Percentiles rank a stretch among this genome's conserved stretches.
These are phyloP conservation scores for Agapostemon virescens DNA, from an alignment of 2,888 invertebrate species.

Conservation along the genomic window DNA sequence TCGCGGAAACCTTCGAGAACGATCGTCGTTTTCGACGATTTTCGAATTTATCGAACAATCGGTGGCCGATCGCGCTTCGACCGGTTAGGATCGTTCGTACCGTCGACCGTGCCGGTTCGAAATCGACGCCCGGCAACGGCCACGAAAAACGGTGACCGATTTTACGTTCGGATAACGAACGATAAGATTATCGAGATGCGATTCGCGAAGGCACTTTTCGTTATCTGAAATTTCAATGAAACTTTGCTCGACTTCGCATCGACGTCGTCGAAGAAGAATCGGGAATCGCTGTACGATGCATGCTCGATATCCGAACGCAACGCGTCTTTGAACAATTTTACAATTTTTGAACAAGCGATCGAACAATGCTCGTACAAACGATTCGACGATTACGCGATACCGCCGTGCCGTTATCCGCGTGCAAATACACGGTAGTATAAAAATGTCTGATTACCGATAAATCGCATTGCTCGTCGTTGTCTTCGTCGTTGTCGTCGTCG, in stretches of 20 bases:
- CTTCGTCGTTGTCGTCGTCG: no score
- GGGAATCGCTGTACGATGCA: neutral
- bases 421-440: no score
- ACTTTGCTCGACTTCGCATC: neutral
- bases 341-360: neutral
- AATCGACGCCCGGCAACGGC: neutral
- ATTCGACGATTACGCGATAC: neutral
- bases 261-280: neutral
- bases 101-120: neutral
- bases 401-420: no score
- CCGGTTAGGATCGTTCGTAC: neutral
- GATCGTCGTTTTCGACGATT: neutral
- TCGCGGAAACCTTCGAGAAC: neutral
- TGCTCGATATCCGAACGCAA: neutral
- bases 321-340: neutral
- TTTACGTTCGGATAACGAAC: constrained; percentile 24
- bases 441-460: neutral
- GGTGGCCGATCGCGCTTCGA: neutral
- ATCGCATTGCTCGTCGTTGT: neutral
- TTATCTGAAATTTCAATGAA: constrained; percentile 4
- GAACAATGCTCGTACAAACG: neutral
- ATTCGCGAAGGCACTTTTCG: neutral
- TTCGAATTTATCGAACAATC: neutral
- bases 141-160: neutral
- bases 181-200: constrained; percentile 39